A percentile compares a stretch with the other conserved stretches of the same genome.
These are phyloP conservation scores for Borostomias antarcticus DNA, from an alignment of 2,797 vertebrate genomes.

Conservation along the genomic window DNA sequence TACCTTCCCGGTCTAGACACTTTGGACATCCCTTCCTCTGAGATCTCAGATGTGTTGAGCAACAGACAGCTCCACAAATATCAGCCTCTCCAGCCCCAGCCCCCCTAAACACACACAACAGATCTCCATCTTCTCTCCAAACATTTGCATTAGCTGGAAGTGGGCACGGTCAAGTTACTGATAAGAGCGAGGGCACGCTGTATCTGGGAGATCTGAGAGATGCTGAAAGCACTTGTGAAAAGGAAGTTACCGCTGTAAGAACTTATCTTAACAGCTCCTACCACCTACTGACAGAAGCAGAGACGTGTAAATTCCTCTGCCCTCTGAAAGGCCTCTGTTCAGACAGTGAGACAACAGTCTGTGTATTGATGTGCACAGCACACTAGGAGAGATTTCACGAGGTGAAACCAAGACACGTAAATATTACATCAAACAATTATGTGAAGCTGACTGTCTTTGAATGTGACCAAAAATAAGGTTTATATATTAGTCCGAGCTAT, in stretches of 20 bases:
- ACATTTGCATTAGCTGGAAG: constrained; percentile 56
- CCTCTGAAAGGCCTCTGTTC: constrained; percentile 59
- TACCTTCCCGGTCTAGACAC: constrained; percentile 30
- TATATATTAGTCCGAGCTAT: too few relatives aligned
- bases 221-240: constrained; percentile 59
- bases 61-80: constrained; percentile 37
- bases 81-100: neutral
- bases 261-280: constrained; percentile 78
- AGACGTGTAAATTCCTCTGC: constrained; percentile 72
- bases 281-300: constrained; percentile 68
- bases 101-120: constrained; percentile 31
- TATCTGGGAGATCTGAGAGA: constrained; percentile 63
- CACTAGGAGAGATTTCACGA: constrained; percentile 69
- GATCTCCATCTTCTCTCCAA: constrained; percentile 44
- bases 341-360: constrained; percentile 76
- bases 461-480: neutral
- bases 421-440: neutral
- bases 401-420: constrained; percentile 66
- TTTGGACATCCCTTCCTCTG: constrained; percentile 29
- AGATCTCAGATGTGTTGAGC: constrained; percentile 39
- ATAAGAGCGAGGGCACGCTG: constrained; percentile 64
- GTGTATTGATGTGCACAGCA: constrained; percentile 63
- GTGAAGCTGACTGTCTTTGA: neutral
- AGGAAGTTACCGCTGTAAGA: constrained; percentile 63
- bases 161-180: constrained; percentile 62